phyloP scores from a whole-genome alignment of 2,888 invertebrate genomes.

The Apotomis capreana region DNA sequence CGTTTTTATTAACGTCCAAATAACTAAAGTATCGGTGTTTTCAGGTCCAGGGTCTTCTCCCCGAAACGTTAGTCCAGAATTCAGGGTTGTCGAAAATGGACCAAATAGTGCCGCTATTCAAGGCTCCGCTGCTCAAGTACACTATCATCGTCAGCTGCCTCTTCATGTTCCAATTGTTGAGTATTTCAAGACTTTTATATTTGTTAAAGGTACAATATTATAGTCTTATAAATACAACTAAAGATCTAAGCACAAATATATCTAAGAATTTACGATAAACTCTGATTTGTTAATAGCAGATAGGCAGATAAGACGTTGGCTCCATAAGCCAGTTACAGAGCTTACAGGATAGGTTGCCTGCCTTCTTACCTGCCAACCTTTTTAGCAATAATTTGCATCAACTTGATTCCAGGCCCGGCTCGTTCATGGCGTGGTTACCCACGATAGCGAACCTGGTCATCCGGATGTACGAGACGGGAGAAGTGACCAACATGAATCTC shows the following conservation, averaged over 20 bases:
- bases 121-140: constrained; percentile 75
- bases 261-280: no score
- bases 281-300: no score
- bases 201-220: no score
- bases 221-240: no score
- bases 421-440: constrained; percentile 52
- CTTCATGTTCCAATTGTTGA: constrained; percentile 83
- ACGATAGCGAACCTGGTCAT: constrained; percentile 50
- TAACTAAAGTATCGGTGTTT: constrained; percentile 33
- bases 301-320: no score
- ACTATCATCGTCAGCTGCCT: constrained; percentile 77
- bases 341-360: no score
- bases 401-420: constrained; percentile 53
- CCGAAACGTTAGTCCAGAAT: constrained; percentile 59
- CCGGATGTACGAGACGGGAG: constrained; percentile 45
- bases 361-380: no score
- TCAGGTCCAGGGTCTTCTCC: constrained; percentile 60
- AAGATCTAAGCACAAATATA: no score
- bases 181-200: constrained; percentile 44
- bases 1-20: no score
- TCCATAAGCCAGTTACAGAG: no score
- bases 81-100: constrained; percentile 49
- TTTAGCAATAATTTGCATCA: background rate
- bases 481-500: constrained; percentile 45
- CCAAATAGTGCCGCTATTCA: constrained; percentile 80